These are phyloP conservation scores for Chiroxiphia lanceolata DNA, from an alignment of 2,797 vertebrate genomes.

Conservation along the genomic window DNA sequence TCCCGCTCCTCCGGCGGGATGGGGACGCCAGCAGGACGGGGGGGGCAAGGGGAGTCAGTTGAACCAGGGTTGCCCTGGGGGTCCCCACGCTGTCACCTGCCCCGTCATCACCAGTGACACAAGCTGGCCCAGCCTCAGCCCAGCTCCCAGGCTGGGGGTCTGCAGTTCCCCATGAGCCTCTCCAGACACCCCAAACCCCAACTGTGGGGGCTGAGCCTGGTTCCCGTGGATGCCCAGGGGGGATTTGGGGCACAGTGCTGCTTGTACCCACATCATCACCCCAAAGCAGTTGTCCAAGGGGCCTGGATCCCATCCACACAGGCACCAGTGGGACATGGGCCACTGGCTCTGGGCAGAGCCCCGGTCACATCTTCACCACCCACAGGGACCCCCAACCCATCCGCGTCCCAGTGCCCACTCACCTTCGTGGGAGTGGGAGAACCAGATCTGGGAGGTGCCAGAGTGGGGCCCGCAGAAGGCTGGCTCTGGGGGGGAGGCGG, in stretches of 20 bases:
- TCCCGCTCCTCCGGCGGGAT: not conserved
- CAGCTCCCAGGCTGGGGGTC: not conserved
- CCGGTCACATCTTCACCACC: accelerated
- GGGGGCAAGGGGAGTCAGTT: not conserved
- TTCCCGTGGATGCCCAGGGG: not conserved
- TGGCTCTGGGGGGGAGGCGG: slow-evolving; percentile 89
- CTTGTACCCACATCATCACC: not conserved
- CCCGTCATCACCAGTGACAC: not conserved
- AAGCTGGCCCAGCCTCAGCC: not conserved
- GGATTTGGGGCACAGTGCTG: accelerated
- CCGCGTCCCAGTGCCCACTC: not conserved
- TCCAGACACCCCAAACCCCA: not conserved
- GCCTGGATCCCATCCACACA: not conserved
- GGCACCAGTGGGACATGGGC: not conserved
- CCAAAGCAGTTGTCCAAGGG: not conserved
- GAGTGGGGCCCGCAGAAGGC: slow-evolving; percentile 91
- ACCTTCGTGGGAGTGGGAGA: slow-evolving; percentile 97
- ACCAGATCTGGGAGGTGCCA: slow-evolving; percentile 94
- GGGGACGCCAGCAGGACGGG: not conserved
- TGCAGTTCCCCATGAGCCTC: accelerated
- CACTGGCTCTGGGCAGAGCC: not conserved
- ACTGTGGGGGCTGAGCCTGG: accelerated
- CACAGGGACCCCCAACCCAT: accelerated
- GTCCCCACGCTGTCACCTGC: not conserved
- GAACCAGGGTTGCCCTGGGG: not conserved